These are phyloP conservation scores for Stegodyphus dumicola DNA, from an alignment of 1,140 invertebrate species.

Conservation along the genomic window DNA sequence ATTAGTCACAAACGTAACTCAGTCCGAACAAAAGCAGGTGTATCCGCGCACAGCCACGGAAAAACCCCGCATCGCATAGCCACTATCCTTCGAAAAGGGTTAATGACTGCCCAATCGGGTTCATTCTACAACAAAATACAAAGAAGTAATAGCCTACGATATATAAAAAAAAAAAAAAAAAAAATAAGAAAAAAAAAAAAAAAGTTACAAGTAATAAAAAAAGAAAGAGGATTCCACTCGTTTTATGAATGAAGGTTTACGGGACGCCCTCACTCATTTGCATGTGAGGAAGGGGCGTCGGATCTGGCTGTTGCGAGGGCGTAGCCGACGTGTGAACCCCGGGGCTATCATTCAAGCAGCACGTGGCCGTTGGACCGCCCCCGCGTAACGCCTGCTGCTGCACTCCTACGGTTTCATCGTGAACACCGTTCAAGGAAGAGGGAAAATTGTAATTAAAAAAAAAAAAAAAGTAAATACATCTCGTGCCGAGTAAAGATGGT, in stretches of 20 bases:
- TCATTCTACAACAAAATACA: slow-evolving; percentile 8
- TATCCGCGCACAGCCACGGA: slow-evolving; percentile 11
- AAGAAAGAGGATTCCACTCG: neutral
- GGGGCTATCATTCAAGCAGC: slow-evolving; percentile 46
- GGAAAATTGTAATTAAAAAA: neutral
- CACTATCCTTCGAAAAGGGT: slow-evolving; percentile 23
- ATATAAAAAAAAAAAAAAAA: no score
- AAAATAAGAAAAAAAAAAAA: no score
- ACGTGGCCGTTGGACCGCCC: slow-evolving; percentile 39
- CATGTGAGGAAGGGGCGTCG: slow-evolving; percentile 53
- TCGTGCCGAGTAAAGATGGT: neutral
- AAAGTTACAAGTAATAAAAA: neutral
- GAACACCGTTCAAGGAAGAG: neutral
- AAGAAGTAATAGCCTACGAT: slow-evolving; percentile 24
- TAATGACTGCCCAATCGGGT: slow-evolving; percentile 42
- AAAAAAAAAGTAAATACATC: neutral
- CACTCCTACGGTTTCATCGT: slow-evolving; percentile 25
- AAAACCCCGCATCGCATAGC: slow-evolving; percentile 21
- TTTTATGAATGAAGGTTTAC: slow-evolving; percentile 51
- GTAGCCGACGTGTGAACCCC: slow-evolving; percentile 20
- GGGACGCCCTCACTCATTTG: slow-evolving; percentile 48
- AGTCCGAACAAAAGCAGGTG: slow-evolving; percentile 48
- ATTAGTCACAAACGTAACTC: no score
- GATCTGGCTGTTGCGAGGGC: slow-evolving; percentile 30
- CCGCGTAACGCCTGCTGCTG: slow-evolving; percentile 43